Evolutionary conservation across 2,113 vertebrate species (phyloP).

Genomic region (Apus apus): DNA sequence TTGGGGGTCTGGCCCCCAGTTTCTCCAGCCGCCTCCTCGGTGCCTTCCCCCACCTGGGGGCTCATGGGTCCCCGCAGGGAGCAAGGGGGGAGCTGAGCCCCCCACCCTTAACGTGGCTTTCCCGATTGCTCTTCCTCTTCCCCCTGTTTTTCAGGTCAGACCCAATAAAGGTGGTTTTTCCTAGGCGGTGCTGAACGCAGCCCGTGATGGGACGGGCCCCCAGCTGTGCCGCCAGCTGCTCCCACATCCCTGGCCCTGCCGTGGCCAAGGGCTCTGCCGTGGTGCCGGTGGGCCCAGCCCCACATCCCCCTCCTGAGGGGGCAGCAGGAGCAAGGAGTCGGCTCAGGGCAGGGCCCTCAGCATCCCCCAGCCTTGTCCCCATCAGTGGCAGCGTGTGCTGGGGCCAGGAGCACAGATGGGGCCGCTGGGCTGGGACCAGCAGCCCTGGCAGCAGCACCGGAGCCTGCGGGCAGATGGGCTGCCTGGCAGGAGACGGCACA

Average conservation of each 20-base stretch:
- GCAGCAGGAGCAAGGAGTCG: neutral
- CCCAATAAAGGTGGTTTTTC: conserved; percentile 61
- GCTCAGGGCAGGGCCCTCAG: neutral
- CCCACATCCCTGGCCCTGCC: neutral
- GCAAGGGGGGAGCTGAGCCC: neutral
- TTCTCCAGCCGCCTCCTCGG: neutral
- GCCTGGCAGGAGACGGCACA: neutral
- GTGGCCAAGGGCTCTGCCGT: rapidly evolving
- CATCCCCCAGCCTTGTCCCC: neutral
- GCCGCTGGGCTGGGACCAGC: neutral
- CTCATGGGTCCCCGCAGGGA: neutral
- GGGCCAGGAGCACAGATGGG: neutral
- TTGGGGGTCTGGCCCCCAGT: rapidly evolving
- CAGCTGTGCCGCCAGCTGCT: neutral
- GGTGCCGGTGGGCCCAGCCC: rapidly evolving
- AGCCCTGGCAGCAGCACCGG: neutral
- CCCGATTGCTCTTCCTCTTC: neutral
- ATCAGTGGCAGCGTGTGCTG: rapidly evolving
- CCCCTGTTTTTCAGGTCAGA: conserved; percentile 10
- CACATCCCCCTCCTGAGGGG: rapidly evolving
- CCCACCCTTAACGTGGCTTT: neutral
- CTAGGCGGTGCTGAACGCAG: neutral
- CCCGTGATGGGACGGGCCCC: neutral
- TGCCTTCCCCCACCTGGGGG: neutral
- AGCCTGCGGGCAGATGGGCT: conserved; percentile 5